Percentiles rank a stretch among this genome's conserved stretches.
phyloP scores from a whole-genome alignment of 2,888 invertebrate genomes.

The Dinocampus coccinellae region DNA sequence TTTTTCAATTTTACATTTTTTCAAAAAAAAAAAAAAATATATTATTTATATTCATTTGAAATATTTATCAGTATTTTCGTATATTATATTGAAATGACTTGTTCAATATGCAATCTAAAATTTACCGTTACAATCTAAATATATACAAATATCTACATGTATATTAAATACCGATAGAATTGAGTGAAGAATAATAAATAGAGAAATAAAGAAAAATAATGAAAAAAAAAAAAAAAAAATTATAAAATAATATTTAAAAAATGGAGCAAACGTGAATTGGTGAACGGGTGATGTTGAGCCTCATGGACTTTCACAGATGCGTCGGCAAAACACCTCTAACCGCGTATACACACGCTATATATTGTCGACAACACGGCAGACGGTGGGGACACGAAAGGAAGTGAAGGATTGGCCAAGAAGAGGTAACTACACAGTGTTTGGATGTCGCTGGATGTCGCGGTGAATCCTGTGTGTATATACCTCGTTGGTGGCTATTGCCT shows the following conservation, averaged over 20 bases:
- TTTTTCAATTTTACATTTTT: too few species aligned
- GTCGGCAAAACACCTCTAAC: slow-evolving; percentile 12
- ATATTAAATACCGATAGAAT: too few species aligned
- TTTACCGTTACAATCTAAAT: background rate
- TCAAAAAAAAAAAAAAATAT: too few species aligned
- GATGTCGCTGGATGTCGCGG: slow-evolving; percentile 33
- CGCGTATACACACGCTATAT: slow-evolving; percentile 12
- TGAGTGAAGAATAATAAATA: too few species aligned
- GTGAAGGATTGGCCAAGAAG: slow-evolving; percentile 27
- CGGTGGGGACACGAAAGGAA: slow-evolving; percentile 19
- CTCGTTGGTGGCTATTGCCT: slow-evolving; percentile 22
- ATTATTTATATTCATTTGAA: too few species aligned
- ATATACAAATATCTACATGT: too few species aligned
- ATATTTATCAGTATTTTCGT: background rate
- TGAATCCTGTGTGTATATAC: slow-evolving; percentile 32
- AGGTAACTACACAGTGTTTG: slow-evolving; percentile 14
- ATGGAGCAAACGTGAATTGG: slow-evolving; percentile 4
- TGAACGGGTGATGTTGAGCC: slow-evolving; percentile 10
- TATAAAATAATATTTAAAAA: background rate
- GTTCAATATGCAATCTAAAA: background rate
- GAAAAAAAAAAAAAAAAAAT: background rate
- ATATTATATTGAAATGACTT: background rate
- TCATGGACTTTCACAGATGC: slow-evolving; percentile 26
- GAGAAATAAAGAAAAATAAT: background rate
- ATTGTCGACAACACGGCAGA: slow-evolving; percentile 12